phyloP scores from a whole-genome alignment of 2,113 vertebrate genomes.

The Alouatta palliata region DNA sequence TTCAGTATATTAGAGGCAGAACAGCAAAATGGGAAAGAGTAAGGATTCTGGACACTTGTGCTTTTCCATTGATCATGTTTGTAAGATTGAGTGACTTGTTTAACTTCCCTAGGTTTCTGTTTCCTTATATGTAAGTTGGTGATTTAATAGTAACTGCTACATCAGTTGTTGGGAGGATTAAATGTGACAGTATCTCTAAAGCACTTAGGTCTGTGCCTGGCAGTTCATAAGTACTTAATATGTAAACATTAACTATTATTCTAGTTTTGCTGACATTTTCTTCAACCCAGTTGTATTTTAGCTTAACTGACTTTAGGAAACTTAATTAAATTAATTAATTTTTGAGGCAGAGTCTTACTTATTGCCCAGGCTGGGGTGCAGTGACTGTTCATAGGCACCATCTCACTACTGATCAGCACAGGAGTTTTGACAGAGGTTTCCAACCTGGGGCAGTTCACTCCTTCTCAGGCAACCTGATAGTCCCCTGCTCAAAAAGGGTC shows the following conservation, averaged over 20 bases:
- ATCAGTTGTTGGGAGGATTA: neutral
- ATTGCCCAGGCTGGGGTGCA: no score
- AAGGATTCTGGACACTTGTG: neutral
- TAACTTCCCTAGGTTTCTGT: neutral
- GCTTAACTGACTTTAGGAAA: neutral
- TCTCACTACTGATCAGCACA: no score
- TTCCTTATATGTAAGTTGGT: neutral
- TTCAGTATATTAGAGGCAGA: neutral
- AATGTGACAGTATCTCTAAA: neutral
- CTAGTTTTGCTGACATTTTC: constrained; percentile 30
- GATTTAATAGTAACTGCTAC: neutral
- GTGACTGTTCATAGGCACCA: no score
- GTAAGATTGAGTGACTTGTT: neutral
- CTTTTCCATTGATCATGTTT: neutral
- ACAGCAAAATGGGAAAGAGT: neutral
- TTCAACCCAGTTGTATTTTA: neutral
- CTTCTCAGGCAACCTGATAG: neutral
- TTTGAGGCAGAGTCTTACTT: no score
- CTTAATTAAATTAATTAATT: no score
- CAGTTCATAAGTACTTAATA: neutral
- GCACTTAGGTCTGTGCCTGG: neutral
- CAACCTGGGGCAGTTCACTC: no score
- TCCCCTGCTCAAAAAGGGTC: no score
- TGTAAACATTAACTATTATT: constrained; percentile 1
- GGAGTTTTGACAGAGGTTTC: no score